Conservation (phyloP, 2,888 invertebrate genomes). For the Ichneumoninae sp. region DNA sequence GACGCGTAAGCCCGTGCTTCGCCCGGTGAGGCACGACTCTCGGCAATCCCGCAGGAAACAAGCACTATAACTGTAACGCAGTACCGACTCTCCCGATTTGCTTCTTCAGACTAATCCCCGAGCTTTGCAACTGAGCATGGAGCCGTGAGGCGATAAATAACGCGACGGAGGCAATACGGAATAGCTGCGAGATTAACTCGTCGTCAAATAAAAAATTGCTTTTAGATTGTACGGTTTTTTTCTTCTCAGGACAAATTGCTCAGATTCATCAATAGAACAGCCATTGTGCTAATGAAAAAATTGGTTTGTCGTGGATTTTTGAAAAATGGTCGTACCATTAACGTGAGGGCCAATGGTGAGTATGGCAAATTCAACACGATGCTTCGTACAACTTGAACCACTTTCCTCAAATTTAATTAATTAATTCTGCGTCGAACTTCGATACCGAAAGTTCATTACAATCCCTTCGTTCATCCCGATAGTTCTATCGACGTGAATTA, state of each 20-base stretch:
- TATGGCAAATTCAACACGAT: background rate
- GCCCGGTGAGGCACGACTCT: conserved; percentile 17
- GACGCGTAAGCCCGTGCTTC: conserved; percentile 67
- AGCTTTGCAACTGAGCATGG: conserved; percentile 46
- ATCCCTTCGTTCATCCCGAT: background rate
- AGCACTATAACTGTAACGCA: conserved; percentile 35
- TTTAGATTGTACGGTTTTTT: background rate
- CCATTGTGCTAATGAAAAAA: background rate
- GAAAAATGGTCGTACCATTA: background rate
- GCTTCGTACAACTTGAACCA: no score
- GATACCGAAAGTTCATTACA: background rate
- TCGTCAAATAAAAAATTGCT: background rate
- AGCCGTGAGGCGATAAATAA: conserved; percentile 29
- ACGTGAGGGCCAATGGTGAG: no score
- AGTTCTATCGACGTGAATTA: background rate
- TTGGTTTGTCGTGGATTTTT: background rate
- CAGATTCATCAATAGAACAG: background rate
- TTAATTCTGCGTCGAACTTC: background rate
- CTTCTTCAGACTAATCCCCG: conserved; percentile 61
- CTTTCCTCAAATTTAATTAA: no score
- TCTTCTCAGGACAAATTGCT: background rate
- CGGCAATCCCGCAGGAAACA: conserved; percentile 22
- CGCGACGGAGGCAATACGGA: background rate
- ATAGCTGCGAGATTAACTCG: background rate
- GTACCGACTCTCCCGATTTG: conserved; percentile 62